A percentile compares a stretch with the other conserved stretches of the same genome.
Conservation (phyloP, 2,888 invertebrate genomes). For the Caenorhabditis uteleia region DNA sequence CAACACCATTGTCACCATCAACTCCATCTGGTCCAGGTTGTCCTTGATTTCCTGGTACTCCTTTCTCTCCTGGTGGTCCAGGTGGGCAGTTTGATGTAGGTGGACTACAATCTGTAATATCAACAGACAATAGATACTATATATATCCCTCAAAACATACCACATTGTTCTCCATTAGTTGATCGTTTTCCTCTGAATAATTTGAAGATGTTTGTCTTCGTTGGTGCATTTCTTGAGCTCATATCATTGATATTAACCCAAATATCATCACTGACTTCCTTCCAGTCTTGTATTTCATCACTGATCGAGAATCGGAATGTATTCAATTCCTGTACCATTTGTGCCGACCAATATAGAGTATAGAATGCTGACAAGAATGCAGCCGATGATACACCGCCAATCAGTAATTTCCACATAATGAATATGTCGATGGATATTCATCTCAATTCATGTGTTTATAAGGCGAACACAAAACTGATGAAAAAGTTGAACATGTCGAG, state of each 20-base stretch:
- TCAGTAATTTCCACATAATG: constrained; percentile 36
- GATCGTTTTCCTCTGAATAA: constrained; percentile 25
- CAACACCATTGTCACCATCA: constrained; percentile 36
- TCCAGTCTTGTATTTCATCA: constrained; percentile 23
- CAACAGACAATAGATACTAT: too few relatives aligned
- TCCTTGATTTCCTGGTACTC: constrained; percentile 52
- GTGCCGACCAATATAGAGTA: constrained; percentile 13
- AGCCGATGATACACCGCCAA: constrained; percentile 16
- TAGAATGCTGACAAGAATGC: constrained; percentile 13
- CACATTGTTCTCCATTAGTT: constrained; percentile 22
- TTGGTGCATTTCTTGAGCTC: constrained; percentile 30
- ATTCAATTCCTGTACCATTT: constrained; percentile 14
- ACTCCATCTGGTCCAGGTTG: constrained; percentile 51
- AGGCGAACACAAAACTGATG: too few relatives aligned
- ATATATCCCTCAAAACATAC: constrained; percentile 13
- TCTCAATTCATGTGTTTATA: too few relatives aligned
- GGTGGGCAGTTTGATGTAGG: constrained; percentile 45
- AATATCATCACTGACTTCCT: constrained; percentile 35
- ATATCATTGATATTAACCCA: constrained; percentile 23
- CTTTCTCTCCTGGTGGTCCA: constrained; percentile 57
- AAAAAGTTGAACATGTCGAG: too few relatives aligned
- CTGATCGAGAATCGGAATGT: constrained; percentile 10
- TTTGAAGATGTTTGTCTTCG: constrained; percentile 21
- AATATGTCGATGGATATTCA: too few relatives aligned
- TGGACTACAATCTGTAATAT: constrained; percentile 42